Base-by-base conservation (phyloP, 2,888 invertebrate species). In the Hipparchia semele region DNA sequence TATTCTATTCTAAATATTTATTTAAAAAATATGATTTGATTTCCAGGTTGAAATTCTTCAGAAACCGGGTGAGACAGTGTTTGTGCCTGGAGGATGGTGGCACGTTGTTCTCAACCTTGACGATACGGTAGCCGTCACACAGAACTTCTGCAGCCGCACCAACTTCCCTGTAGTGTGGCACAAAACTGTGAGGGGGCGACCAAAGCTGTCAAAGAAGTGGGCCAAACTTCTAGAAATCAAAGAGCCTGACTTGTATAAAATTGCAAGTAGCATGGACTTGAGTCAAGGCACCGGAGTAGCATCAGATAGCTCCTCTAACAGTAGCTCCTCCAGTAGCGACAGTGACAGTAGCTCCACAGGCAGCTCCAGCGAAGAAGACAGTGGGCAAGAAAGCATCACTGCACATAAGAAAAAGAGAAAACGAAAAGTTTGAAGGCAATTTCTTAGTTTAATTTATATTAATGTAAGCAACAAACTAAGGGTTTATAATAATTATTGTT, bases 1-100 rank as follows among this genome's bases (percentile, higher is more conserved):
- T 23, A 23, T 23, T 23, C 23, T 23, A 23, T 23, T 23, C 23
- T 23, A 23, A 23, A 23, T 23, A 23, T 23, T 23, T 23, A 23
- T 23, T 23, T 0, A 23, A 39, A 39, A n/a, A 49, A 7, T 45
- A 10, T 6, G 13, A 3, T 62, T 33, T 65, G 10, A 33, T 75
- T 90, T 89, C 33, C 87, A 97, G 96, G 95, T 99, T 77, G 99
- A 99, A 94, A 98, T 99, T 80, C 94, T 99, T 6, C 99, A 99
- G 88, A 96, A 96, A 81, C 99, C 99, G 12, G 99, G 99, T 33
- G 99, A 99, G 88, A 99, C 99, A 4, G 99, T 99, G 51, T 99
- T 99, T 93, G 99, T 99, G 71, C 99, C 99, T 9, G 99, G 99
- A 23, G 99, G 99, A 9, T 99, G 99, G 99, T 99, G 99, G 99